Evolutionary conservation across 2,797 vertebrate genomes (phyloP).

Genomic region (Gallirallus australis): DNA sequence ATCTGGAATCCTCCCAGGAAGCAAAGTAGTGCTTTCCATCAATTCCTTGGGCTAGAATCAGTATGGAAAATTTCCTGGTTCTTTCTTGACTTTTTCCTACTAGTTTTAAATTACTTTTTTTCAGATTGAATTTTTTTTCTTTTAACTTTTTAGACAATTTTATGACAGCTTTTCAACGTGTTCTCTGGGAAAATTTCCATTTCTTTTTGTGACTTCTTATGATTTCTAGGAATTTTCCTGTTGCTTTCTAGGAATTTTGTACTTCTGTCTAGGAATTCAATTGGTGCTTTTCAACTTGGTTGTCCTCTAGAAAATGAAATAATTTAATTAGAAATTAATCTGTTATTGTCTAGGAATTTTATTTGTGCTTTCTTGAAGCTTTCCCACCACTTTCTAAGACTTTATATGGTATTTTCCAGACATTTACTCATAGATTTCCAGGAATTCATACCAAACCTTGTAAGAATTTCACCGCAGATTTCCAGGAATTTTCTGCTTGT

Average conservation of each 20-base stretch:
- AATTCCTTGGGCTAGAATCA: not conserved
- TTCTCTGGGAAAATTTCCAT: not conserved
- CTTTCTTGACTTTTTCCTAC: not conserved
- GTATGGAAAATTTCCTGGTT: not conserved
- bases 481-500: not conserved
- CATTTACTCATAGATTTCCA: not conserved
- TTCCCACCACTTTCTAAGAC: not conserved
- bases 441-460: not conserved
- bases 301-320: not conserved
- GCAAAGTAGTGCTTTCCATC: not conserved
- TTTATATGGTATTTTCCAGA: not conserved
- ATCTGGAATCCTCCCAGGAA: not conserved
- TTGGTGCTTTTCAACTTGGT: not conserved
- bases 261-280: not conserved
- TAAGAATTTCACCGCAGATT: not conserved
- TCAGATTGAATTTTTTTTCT: not conserved
- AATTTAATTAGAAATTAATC: not conserved
- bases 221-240: not conserved
- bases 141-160: not conserved
- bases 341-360: not conserved
- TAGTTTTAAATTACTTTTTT: not conserved
- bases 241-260: not conserved
- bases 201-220: not conserved
- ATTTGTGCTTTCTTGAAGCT: not conserved
- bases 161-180: not conserved